Conservation (phyloP, 2,888 invertebrate genomes). For the Andrena marginata region DNA sequence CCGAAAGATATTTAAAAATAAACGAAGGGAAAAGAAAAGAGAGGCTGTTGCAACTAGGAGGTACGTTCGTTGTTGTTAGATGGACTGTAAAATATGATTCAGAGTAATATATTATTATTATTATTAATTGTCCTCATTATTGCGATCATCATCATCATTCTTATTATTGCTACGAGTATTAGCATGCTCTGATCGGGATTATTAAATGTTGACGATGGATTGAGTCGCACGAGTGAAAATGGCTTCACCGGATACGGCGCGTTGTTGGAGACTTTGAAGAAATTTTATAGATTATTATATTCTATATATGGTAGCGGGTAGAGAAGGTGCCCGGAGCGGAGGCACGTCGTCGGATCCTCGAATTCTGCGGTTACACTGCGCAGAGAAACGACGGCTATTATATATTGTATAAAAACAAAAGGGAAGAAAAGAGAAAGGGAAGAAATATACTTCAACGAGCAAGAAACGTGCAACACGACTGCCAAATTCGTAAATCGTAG, state of each 20-base stretch:
- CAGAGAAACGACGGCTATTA: conserved; percentile 46
- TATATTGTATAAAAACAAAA: conserved; percentile 68
- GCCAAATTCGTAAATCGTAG: conserved; percentile 65
- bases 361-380: conserved; percentile 48
- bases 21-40: conserved; percentile 45
- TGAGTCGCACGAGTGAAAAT: conserved; percentile 62
- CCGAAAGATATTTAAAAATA: conserved; percentile 53
- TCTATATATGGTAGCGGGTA: conserved; percentile 57
- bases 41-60: conserved; percentile 76
- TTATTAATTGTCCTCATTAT: conserved; percentile 54
- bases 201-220: conserved; percentile 69
- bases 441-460: conserved; percentile 11
- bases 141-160: conserved; percentile 41
- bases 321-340: conserved; percentile 43
- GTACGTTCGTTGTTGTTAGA: conserved; percentile 76
- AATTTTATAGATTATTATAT: conserved; percentile 77
- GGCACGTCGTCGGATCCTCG: conserved; percentile 40
- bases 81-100: conserved; percentile 76
- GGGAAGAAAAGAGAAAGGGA: not conserved
- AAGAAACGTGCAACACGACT: conserved; percentile 52
- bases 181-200: conserved; percentile 56
- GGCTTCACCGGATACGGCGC: conserved; percentile 62
- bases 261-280: conserved; percentile 78
- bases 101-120: conserved; percentile 77
- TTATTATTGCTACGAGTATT: conserved; percentile 63